Evolutionary conservation across 2,888 invertebrate species (phyloP), one percentile per base, ranked within the genome.

Genomic region (Drosophila mimetica): DNA sequence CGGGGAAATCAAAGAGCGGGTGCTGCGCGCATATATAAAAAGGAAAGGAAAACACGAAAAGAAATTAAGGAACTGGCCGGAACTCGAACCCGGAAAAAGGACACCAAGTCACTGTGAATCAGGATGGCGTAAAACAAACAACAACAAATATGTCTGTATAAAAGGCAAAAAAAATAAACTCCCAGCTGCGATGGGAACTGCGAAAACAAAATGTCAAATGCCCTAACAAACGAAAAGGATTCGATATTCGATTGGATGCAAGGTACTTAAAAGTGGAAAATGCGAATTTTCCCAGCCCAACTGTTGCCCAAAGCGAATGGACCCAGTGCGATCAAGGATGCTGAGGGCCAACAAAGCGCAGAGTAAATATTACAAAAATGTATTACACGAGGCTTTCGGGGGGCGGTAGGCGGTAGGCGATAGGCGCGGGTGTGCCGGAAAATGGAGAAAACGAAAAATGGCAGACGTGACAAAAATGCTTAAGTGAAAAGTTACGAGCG

Each of bases 281-380:
- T 13, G 22, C 0, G 14, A 36, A 13, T 14, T 13, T 11, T 16
- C 6, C 11, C 42, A 4, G 13, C 28, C 9, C n/a, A n/a, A n/a
- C n/a, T 18, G 22, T 25, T 34, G 37, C 25, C 41, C 22, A 25
- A 48, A 65, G 53, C 13, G 46, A 46, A 41, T 39, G 41, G 30
- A 42, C 65, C 18, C 52, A 8, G 7, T 4, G 28, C 34, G 34
- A 74, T 77, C 65, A 57, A 53, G 65, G 82, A 54, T 57, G 67
- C 25, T 1, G 28, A 13, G 74, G 76, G 71, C 74, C 71, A 83
- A 79, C 83, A 79, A 75, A 76, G 75, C 77, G 83, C 74, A 75
- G 82, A 78, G 82, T 81, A 84, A 85, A 81, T 87, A 86, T 85
- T 87, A 83, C 82, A 86, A 81, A 85, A 86, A 86, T 84, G 72